A percentile compares a stretch with the other conserved stretches of the same genome.
Conservation (phyloP, 1,140 invertebrate species). For the Steinernema feltiae region DNA sequence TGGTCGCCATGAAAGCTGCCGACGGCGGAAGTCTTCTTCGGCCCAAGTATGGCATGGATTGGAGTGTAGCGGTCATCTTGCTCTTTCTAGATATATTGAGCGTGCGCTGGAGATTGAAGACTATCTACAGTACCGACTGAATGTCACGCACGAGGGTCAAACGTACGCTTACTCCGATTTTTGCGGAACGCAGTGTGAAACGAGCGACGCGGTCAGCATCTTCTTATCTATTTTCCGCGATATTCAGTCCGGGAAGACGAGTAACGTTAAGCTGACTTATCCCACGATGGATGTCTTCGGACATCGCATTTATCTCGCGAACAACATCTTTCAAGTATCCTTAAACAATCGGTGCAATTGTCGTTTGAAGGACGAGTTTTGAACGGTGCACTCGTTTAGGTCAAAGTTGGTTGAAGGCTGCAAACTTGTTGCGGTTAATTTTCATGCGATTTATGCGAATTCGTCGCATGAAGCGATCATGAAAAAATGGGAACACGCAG, state of each 20-base stretch:
- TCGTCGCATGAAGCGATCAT: conserved; percentile 46
- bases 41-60: conserved; percentile 31
- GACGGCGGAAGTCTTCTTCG: conserved; percentile 49
- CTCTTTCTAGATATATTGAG: conserved; percentile 48
- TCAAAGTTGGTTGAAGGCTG: conserved; percentile 50
- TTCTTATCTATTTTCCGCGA: conserved; percentile 54
- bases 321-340: conserved; percentile 54
- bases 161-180: conserved; percentile 52
- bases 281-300: conserved; percentile 55
- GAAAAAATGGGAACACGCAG: conserved; percentile 56
- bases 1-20: conserved; percentile 49
- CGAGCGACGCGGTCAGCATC: conserved; percentile 53
- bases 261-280: conserved; percentile 54
- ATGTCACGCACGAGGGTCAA: conserved; percentile 45
- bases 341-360: conserved; percentile 49
- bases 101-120: conserved; percentile 53
- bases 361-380: not conserved
- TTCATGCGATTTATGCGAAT: conserved; percentile 54
- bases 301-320: conserved; percentile 52
- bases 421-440: conserved; percentile 51
- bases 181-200: conserved; percentile 57
- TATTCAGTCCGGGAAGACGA: conserved; percentile 46
- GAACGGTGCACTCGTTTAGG: conserved; percentile 26
- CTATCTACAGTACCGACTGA: conserved; percentile 53
- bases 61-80: not conserved